Percentiles rank a stretch among this genome's conserved stretches.
phyloP scores from a whole-genome alignment of 2,888 invertebrate species.

The Nasonia oneida region DNA sequence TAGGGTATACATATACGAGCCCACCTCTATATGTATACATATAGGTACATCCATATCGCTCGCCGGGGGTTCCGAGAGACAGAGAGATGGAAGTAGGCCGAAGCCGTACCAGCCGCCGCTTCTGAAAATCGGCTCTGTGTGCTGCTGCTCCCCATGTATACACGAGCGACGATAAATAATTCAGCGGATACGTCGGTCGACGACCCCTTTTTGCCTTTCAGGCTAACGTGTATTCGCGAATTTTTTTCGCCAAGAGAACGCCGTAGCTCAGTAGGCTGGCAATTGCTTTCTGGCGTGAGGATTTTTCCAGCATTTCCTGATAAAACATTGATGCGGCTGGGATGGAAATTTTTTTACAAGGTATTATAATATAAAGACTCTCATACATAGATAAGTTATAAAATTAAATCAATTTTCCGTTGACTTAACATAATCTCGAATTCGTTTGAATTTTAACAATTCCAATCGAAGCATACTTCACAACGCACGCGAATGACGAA shows the following conservation, averaged over 20 bases:
- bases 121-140: constrained; percentile 7
- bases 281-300: neutral
- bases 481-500: neutral
- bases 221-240: too few relatives aligned
- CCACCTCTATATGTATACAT: neutral
- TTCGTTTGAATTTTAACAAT: neutral
- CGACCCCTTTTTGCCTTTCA: too few relatives aligned
- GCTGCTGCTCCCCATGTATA: neutral
- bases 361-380: too few relatives aligned
- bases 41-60: neutral
- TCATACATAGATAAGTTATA: too few relatives aligned
- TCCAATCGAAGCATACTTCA: too few relatives aligned
- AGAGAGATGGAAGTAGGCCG: constrained; percentile 31
- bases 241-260: neutral
- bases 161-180: constrained; percentile 33
- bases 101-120: constrained; percentile 34
- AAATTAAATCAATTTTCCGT: too few relatives aligned
- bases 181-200: neutral
- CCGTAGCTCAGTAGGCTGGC: neutral
- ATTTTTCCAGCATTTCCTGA: neutral
- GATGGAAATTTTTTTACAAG: too few relatives aligned
- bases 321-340: neutral
- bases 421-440: too few relatives aligned
- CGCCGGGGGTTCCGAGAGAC: neutral
- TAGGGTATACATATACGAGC: neutral